phyloP scores from a whole-genome alignment of 2,797 vertebrate genomes.

The Falco concolor region DNA sequence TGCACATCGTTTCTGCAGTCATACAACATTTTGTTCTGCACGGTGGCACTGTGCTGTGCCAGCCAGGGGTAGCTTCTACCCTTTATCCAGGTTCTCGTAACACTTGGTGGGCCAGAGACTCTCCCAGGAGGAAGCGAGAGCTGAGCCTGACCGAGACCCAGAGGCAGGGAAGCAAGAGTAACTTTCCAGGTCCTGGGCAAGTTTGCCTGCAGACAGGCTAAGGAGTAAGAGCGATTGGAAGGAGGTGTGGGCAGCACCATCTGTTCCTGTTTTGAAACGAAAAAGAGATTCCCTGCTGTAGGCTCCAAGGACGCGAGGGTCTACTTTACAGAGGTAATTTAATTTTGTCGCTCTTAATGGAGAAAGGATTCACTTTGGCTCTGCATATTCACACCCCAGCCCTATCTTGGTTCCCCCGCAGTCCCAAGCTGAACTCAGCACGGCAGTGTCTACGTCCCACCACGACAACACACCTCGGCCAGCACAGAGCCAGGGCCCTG shows the following conservation, averaged over 20 bases:
- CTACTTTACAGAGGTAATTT: not conserved
- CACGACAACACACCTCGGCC: fast-evolving
- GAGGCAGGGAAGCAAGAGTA: not conserved
- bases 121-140: not conserved
- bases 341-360: not conserved
- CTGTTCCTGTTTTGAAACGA: not conserved
- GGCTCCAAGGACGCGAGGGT: fast-evolving
- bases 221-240: not conserved
- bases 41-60: not conserved
- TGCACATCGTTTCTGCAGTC: not conserved
- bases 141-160: not conserved
- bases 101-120: fast-evolving
- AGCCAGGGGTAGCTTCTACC: not conserved
- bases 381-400: not conserved
- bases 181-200: not conserved
- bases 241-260: not conserved
- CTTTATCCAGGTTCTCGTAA: not conserved
- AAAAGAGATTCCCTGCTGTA: not conserved
- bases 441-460: fast-evolving
- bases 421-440: not conserved
- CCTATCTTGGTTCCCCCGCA: not conserved
- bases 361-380: not conserved
- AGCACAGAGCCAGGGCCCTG: not conserved
- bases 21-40: not conserved
- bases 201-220: not conserved